These are phyloP conservation scores for Lordiphosa fenestrarum DNA, from an alignment of 2,888 invertebrate species.

Conservation along the genomic window DNA sequence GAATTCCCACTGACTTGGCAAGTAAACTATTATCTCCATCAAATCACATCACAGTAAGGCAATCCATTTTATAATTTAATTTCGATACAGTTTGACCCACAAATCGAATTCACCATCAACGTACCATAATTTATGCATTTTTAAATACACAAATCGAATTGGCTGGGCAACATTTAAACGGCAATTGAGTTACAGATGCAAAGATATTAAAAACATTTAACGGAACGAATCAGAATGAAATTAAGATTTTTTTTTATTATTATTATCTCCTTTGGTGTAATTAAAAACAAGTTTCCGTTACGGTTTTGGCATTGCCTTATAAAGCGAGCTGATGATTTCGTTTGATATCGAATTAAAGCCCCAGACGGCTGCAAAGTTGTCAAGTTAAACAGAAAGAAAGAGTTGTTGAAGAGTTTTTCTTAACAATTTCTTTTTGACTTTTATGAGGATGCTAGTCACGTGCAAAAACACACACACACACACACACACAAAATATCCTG, in stretches of 20 bases:
- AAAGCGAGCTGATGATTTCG: constrained; percentile 21
- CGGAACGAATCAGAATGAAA: constrained; percentile 32
- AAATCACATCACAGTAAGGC: constrained; percentile 5
- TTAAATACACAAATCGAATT: constrained; percentile 68
- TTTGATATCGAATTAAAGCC: constrained; percentile 32
- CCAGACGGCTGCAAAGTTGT: constrained; percentile 60
- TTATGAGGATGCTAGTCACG: constrained; percentile 40
- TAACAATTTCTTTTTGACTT: constrained; percentile 24
- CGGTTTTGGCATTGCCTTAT: constrained; percentile 39
- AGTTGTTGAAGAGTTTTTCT: constrained; percentile 42
- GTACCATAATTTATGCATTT: constrained; percentile 60
- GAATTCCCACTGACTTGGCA: not conserved
- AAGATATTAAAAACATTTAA: constrained; percentile 20
- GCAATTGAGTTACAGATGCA: constrained; percentile 41
- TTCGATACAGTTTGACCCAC: constrained; percentile 23
- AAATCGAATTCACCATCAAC: constrained; percentile 38
- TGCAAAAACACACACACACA: constrained; percentile 26
- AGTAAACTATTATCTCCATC: constrained; percentile 2
- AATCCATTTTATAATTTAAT: constrained; percentile 29
- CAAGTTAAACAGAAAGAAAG: constrained; percentile 51
- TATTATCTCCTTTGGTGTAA: constrained; percentile 41
- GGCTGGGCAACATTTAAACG: constrained; percentile 31
- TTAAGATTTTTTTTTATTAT: not conserved
- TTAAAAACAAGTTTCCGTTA: constrained; percentile 64
- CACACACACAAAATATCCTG: constrained; percentile 14